Evolutionary conservation across 2,888 invertebrate species (phyloP).

Genomic region (Camponotus fellah): DNA sequence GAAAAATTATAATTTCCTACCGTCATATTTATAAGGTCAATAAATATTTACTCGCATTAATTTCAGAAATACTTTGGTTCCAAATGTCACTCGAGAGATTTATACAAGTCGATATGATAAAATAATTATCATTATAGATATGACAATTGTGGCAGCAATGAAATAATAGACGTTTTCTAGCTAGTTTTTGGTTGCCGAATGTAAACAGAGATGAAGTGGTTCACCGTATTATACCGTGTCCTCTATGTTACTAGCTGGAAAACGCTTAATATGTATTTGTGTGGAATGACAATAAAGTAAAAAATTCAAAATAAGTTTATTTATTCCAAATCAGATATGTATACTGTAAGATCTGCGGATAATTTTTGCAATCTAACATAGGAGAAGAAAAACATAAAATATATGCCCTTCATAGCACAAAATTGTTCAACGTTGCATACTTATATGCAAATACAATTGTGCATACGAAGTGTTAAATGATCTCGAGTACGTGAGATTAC

Average conservation of each 20-base stretch:
- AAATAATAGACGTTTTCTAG: background rate
- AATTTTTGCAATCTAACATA: background rate
- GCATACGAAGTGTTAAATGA: background rate
- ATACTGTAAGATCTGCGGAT: background rate
- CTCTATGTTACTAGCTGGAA: too few relatives aligned
- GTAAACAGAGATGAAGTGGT: too few relatives aligned
- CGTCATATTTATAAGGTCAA: background rate
- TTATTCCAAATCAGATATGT: slow-evolving; percentile 50
- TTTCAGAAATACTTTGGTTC: background rate
- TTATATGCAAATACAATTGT: too few relatives aligned
- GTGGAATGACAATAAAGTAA: slow-evolving; percentile 64
- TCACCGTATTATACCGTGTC: too few relatives aligned
- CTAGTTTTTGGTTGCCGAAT: too few relatives aligned
- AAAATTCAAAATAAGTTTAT: slow-evolving; percentile 64
- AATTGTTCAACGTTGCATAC: too few relatives aligned
- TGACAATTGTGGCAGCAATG: background rate
- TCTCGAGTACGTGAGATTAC: background rate
- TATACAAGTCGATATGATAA: slow-evolving; percentile 32
- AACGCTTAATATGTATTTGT: background rate
- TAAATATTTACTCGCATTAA: slow-evolving; percentile 15
- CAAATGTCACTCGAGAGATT: slow-evolving; percentile 32
- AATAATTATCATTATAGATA: slow-evolving; percentile 40
- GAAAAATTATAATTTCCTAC: slow-evolving; percentile 1
- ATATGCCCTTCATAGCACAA: background rate
- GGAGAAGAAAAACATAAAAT: background rate